Evolutionary conservation across 53 echinoderm and acorn worm species (phyloP).

Genomic region (Stichopus horrens): DNA sequence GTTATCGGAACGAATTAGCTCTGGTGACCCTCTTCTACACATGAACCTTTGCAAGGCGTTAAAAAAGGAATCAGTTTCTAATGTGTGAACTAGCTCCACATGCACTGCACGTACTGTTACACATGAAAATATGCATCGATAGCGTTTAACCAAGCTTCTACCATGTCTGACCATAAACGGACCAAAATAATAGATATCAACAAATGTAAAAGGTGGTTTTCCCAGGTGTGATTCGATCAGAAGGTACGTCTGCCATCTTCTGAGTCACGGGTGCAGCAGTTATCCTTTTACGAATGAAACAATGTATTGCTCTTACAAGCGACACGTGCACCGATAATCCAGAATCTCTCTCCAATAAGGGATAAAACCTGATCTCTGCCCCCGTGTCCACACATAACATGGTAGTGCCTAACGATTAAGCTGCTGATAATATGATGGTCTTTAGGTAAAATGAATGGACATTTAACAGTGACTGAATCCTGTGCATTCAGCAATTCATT

Average conservation of each 20-base stretch:
- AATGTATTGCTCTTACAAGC: constrained; percentile 4
- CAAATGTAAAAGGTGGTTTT: constrained; percentile 41
- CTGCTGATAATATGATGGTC: constrained; percentile 14
- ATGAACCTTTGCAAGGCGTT: constrained; percentile 23
- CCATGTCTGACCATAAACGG: constrained; percentile 42
- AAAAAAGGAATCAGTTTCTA: constrained; percentile 44
- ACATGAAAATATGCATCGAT: constrained; percentile 48
- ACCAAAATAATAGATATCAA: constrained; percentile 13
- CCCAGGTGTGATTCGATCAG: constrained; percentile 36
- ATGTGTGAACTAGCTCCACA: constrained; percentile 18
- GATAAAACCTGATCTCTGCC: constrained; percentile 56
- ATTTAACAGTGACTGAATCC: not conserved
- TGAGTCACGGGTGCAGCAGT: not conserved
- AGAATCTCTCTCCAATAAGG: constrained; percentile 35
- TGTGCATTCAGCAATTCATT: too few species aligned
- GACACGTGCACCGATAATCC: constrained; percentile 29
- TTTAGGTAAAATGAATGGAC: constrained; percentile 53
- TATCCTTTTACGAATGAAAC: constrained; percentile 45
- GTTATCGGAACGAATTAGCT: constrained; percentile 23
- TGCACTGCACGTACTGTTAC: constrained; percentile 34
- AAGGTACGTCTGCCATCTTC: constrained; percentile 54
- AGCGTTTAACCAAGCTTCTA: constrained; percentile 28
- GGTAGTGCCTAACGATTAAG: constrained; percentile 41
- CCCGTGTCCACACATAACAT: constrained; percentile 39
- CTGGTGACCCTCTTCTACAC: too few species aligned